Conservation (phyloP, 2,113 vertebrate species). For the Ellobius talpinus region DNA sequence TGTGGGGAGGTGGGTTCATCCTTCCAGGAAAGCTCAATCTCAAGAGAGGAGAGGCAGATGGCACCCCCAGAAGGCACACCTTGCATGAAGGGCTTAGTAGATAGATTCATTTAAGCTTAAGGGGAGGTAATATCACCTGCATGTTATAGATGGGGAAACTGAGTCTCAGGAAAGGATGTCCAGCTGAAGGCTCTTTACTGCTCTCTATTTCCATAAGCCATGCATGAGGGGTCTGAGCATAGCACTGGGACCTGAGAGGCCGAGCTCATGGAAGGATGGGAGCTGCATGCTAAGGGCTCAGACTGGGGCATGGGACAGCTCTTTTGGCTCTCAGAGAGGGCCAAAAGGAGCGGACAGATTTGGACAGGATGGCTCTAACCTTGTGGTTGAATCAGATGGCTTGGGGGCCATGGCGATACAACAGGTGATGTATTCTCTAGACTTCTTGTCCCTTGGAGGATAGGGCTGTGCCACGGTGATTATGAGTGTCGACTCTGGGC, state of each 20-base stretch:
- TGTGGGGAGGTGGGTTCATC: neutral
- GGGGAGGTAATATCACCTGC: neutral
- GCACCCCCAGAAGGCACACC: neutral
- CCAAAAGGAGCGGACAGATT: neutral
- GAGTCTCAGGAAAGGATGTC: neutral
- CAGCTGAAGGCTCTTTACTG: rapidly evolving
- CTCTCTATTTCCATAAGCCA: neutral
- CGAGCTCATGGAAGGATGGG: neutral
- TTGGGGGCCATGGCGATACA: rapidly evolving
- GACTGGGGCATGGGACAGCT: neutral
- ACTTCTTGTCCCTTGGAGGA: rapidly evolving
- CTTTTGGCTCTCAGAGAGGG: neutral
- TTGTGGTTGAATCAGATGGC: neutral
- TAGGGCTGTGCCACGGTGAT: rapidly evolving
- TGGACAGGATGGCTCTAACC: neutral
- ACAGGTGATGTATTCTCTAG: neutral
- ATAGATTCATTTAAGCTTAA: neutral
- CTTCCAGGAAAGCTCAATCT: neutral
- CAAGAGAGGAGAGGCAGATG: neutral
- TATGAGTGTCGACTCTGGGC: no score
- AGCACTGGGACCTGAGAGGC: neutral
- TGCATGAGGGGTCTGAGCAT: rapidly evolving
- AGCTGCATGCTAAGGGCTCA: neutral
- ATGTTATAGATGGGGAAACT: neutral
- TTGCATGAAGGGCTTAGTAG: neutral